Evolutionary conservation across 2,797 vertebrate genomes (phyloP).

Genomic region (Paguma larvata): DNA sequence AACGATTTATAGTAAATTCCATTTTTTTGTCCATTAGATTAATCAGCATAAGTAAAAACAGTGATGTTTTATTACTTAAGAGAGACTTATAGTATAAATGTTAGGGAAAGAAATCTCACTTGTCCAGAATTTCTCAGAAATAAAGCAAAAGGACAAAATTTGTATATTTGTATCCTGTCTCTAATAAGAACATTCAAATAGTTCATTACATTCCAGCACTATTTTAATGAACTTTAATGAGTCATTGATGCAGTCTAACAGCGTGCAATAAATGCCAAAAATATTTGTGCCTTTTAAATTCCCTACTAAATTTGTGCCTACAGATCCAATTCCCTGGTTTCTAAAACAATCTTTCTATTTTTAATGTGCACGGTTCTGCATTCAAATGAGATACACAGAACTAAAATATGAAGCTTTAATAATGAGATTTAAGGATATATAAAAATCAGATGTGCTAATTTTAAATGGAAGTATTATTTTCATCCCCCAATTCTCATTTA

Average conservation of each 20-base stretch:
- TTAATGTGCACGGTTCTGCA: constrained; percentile 58
- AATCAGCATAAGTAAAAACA: neutral
- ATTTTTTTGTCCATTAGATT: neutral
- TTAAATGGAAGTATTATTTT: constrained; percentile 72
- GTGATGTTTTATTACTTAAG: neutral
- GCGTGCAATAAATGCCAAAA: neutral
- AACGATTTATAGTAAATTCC: neutral
- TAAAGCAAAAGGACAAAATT: neutral
- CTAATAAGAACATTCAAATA: constrained; percentile 19
- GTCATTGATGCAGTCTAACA: neutral
- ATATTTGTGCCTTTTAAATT: constrained; percentile 47
- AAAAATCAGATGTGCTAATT: constrained; percentile 58
- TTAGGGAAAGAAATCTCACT: neutral
- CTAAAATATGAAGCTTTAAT: constrained; percentile 67
- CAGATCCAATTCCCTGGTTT: neutral
- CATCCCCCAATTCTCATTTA: constrained; percentile 74
- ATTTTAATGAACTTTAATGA: constrained; percentile 59
- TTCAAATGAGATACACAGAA: neutral
- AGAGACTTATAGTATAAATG: neutral
- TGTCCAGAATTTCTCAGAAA: constrained; percentile 16
- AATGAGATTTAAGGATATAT: constrained; percentile 3
- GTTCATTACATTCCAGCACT: neutral
- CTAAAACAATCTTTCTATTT: constrained; percentile 61
- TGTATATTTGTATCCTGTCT: constrained; percentile 6
- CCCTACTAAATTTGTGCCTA: neutral